Percentiles rank a stretch among this genome's conserved stretches.
Conservation (phyloP, 2,797 vertebrate genomes). For the Cyclura pinguis region DNA sequence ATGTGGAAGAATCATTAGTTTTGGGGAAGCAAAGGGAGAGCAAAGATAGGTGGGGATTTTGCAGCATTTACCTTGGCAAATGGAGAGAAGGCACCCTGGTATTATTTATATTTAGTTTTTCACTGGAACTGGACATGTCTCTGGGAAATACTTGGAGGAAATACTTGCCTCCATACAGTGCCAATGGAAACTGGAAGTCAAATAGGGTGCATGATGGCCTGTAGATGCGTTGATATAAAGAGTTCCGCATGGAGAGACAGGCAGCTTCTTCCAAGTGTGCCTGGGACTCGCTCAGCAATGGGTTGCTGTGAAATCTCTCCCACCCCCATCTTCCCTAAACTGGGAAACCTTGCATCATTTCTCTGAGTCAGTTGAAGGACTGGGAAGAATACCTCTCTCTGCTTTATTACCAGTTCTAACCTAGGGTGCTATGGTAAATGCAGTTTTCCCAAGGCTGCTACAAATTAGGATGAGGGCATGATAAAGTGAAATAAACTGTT, state of each 20-base stretch:
- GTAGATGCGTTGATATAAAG: neutral
- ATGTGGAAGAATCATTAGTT: conserved; percentile 1
- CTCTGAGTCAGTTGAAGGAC: neutral
- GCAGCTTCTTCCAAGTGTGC: neutral
- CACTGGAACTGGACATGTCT: neutral
- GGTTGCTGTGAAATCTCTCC: too few species aligned
- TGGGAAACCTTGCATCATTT: neutral
- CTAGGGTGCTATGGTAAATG: neutral
- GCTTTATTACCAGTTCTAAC: neutral
- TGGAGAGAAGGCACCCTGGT: too few species aligned
- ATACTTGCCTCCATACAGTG: neutral
- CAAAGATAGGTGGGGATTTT: neutral
- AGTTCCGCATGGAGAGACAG: neutral
- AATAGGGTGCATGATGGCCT: neutral
- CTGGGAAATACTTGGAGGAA: neutral
- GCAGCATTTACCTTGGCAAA: neutral
- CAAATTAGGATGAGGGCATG: neutral
- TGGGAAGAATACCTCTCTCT: neutral
- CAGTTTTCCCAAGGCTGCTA: neutral
- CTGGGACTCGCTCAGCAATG: neutral
- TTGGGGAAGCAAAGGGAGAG: neutral
- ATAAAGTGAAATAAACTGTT: neutral
- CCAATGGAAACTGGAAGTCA: neutral
- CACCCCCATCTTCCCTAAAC: neutral
- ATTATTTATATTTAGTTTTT: neutral